A percentile compares a stretch with the other conserved stretches of the same genome.
These are phyloP conservation scores for Lasioglossum lativentre DNA, from an alignment of 2,888 invertebrate species.

Conservation along the genomic window DNA sequence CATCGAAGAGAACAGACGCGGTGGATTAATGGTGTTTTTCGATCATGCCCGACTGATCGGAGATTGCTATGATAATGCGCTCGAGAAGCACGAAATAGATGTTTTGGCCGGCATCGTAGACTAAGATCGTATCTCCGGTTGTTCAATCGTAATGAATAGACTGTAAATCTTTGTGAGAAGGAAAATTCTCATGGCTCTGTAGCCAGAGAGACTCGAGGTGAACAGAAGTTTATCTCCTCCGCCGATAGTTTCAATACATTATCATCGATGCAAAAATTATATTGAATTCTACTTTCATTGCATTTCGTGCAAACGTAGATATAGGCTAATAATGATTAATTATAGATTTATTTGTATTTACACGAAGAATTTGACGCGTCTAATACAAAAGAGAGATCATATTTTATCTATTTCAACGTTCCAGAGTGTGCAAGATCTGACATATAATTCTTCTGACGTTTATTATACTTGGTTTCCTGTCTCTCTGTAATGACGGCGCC, in stretches of 20 bases:
- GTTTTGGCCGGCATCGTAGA: neutral
- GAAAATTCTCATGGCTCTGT: neutral
- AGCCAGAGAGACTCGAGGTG: neutral
- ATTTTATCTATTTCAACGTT: neutral
- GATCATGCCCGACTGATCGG: conserved; percentile 1
- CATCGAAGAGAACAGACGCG: neutral
- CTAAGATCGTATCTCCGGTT: neutral
- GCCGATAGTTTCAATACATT: neutral
- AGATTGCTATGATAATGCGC: neutral
- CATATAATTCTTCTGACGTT: neutral
- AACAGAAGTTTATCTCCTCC: neutral
- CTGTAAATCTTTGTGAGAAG: neutral
- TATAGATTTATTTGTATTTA: neutral
- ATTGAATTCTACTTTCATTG: neutral
- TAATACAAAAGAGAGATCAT: neutral
- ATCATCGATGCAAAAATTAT: neutral
- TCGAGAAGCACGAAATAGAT: neutral
- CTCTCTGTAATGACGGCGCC: neutral
- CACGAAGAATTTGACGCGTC: neutral
- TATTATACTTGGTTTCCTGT: neutral
- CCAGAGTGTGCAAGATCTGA: neutral
- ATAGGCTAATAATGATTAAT: neutral
- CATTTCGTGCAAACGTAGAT: neutral
- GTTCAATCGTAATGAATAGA: neutral
- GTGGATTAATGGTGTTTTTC: neutral